Conservation (phyloP, 2,113 vertebrate genomes). For the Eretmochelys imbricata region DNA sequence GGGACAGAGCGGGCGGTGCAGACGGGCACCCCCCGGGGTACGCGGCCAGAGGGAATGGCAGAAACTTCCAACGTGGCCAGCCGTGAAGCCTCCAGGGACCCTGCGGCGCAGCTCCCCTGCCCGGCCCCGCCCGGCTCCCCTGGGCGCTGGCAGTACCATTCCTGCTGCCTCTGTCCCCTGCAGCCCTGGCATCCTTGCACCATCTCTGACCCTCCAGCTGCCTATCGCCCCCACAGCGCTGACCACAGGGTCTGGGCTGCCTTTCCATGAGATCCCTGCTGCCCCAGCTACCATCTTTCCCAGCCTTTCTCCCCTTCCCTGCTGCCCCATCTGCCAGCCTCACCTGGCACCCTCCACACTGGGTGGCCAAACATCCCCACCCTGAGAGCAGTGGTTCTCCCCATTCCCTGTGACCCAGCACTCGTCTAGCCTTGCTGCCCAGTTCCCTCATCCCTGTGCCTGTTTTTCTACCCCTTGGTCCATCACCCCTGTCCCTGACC, state of each 20-base stretch:
- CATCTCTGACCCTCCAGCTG: neutral
- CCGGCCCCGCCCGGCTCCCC: neutral
- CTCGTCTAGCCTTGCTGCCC: neutral
- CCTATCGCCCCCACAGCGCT: neutral
- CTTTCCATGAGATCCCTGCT: neutral
- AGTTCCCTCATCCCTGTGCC: neutral
- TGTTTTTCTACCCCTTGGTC: neutral
- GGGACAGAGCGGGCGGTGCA: neutral
- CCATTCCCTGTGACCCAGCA: neutral
- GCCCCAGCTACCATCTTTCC: neutral
- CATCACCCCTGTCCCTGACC: neutral
- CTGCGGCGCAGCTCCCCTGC: neutral
- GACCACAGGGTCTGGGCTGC: neutral
- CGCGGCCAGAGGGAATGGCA: neutral
- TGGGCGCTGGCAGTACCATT: neutral
- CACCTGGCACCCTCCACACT: too few species aligned
- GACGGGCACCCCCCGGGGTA: neutral
- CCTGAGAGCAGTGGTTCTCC: neutral
- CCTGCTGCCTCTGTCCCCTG: neutral
- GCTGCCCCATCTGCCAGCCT: too few species aligned
- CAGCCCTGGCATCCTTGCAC: neutral
- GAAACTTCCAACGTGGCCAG: neutral
- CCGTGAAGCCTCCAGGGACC: neutral
- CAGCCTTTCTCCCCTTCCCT: neutral
- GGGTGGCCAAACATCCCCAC: too few species aligned